A percentile compares a stretch with the other conserved stretches of the same genome.
These are phyloP conservation scores for Petroica traversi DNA, from an alignment of 2,113 vertebrate genomes.

Conservation along the genomic window DNA sequence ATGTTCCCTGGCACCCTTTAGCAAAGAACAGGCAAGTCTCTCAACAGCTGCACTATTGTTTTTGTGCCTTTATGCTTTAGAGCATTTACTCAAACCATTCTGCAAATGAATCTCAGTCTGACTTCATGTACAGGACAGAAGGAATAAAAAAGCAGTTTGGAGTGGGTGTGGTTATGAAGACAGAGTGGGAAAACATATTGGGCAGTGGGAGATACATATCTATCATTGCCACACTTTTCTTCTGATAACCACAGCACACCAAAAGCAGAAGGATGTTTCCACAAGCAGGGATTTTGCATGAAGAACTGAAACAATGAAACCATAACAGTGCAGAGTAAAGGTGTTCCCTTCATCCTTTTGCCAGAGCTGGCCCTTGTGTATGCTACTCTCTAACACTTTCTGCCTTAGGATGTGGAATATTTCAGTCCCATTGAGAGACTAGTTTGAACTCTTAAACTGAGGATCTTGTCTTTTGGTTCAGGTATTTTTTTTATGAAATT, in stretches of 20 bases:
- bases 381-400: background rate
- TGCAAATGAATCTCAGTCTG: background rate
- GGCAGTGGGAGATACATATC: background rate
- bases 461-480: background rate
- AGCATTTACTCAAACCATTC: background rate
- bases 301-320: background rate
- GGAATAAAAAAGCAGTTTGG: background rate
- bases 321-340: background rate
- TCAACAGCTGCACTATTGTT: background rate
- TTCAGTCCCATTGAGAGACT: background rate
- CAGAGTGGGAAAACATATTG: background rate
- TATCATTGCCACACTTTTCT: background rate
- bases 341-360: background rate
- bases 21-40: background rate
- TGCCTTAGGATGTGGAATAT: background rate
- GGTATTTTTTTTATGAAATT: background rate
- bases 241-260: background rate
- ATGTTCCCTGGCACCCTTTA: background rate
- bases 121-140: background rate
- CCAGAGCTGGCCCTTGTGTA: background rate
- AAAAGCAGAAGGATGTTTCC: background rate
- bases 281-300: background rate
- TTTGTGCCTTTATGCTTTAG: background rate
- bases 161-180: background rate
- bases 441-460: background rate